Conservation (phyloP, 2,797 vertebrate genomes). For the Rhabdophis nuchalis region DNA sequence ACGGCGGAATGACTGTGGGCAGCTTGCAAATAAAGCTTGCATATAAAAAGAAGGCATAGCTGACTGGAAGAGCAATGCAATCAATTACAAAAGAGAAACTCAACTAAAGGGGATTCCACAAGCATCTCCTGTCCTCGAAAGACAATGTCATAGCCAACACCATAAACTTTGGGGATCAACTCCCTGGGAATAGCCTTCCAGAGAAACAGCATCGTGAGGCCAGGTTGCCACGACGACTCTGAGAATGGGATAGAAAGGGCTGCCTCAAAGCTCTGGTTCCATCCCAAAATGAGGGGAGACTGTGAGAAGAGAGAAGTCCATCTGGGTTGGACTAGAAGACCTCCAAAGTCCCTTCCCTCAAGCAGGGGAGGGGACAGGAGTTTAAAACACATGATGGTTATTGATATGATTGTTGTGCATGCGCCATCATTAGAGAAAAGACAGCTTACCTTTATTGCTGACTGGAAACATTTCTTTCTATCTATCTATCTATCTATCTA, state of each 20-base stretch:
- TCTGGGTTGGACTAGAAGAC: not conserved
- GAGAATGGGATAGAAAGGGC: not conserved
- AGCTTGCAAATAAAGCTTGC: not conserved
- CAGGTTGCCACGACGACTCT: not conserved
- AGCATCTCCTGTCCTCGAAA: too few species aligned
- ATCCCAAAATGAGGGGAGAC: not conserved
- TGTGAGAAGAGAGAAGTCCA: not conserved
- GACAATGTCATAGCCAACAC: not conserved
- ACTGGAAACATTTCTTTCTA: not conserved
- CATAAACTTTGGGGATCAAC: not conserved
- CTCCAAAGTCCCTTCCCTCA: not conserved
- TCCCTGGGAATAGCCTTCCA: not conserved
- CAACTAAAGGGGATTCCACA: not conserved
- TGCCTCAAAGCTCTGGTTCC: not conserved
- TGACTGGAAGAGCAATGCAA: not conserved
- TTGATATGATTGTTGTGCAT: not conserved
- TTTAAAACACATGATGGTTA: not conserved
- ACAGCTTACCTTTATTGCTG: not conserved
- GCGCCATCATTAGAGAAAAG: not conserved
- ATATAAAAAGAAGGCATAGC: not conserved
- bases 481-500: too few species aligned
- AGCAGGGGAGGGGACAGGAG: not conserved
- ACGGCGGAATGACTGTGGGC: not conserved
- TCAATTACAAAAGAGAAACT: not conserved
- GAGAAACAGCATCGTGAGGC: not conserved